These are phyloP conservation scores for Tuberolachnus salignus DNA, from an alignment of 2,888 invertebrate genomes.

Conservation along the genomic window DNA sequence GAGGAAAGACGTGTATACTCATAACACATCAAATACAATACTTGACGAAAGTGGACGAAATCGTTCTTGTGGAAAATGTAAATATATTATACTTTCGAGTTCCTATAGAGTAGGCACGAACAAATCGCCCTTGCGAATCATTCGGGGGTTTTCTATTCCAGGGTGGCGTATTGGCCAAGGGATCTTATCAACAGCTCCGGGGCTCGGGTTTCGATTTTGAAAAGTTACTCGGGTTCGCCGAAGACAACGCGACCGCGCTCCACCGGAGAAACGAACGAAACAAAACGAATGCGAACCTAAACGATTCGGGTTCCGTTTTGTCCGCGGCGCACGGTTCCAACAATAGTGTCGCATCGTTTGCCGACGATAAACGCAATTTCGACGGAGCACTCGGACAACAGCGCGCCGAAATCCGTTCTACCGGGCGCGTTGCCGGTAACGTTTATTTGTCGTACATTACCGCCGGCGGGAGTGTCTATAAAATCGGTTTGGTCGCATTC, in stretches of 20 bases:
- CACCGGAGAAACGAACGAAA: not conserved
- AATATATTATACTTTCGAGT: too few species aligned
- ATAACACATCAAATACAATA: conserved; percentile 87
- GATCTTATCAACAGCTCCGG: conserved; percentile 74
- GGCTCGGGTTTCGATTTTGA: conserved; percentile 80
- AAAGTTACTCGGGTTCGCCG: conserved; percentile 67
- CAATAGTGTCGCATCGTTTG: not conserved
- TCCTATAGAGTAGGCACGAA: too few species aligned
- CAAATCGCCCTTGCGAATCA: too few species aligned
- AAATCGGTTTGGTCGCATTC: conserved; percentile 68
- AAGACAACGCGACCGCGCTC: conserved; percentile 63
- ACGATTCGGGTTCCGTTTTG: too few species aligned
- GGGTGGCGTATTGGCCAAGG: conserved; percentile 65
- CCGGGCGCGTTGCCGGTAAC: conserved; percentile 69
- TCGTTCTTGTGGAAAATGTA: conserved; percentile 64
- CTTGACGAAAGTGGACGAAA: conserved; percentile 71
- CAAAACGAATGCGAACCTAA: not conserved
- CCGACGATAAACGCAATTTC: conserved; percentile 22
- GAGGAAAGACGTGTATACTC: conserved; percentile 73
- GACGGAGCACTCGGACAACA: conserved; percentile 47
- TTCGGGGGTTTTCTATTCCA: conserved; percentile 60
- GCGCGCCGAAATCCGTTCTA: conserved; percentile 69
- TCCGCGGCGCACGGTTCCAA: not conserved
- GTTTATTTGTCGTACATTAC: conserved; percentile 74
- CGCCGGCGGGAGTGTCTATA: conserved; percentile 73